Base-by-base conservation (phyloP, 2,888 invertebrate species). In the Thymelicus sylvestris region DNA sequence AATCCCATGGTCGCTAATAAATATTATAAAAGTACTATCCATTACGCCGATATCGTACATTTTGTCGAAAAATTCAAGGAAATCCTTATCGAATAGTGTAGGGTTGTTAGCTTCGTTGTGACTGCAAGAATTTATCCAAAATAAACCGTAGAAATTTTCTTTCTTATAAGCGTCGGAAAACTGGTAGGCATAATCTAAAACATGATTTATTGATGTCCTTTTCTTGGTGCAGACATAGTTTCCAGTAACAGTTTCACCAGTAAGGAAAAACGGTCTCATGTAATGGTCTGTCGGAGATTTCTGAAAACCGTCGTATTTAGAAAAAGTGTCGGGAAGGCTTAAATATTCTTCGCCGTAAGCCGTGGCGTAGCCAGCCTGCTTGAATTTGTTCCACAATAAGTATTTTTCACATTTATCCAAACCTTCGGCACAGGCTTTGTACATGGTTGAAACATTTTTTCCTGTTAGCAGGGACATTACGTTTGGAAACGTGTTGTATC, bases 401-500 rank as follows among this genome's bases (percentile, higher is more conserved):
- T 96, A 94, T 79, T 97, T 96, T 61, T 95, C 92, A 78, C 97
- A 97, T 31, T 96, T 83, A 24, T 94, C 91, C 79, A 94, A 92
- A 6, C 91, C 77, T 31, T 79, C 78, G 12, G 80, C 83, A 65
- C 90, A 94, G 0, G 95, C 94, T 31, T 90, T 88, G 79, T 95
- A 95, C 15, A 89, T 81, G 2, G 83, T 77, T 57, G 94, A 89
- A 13, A 95, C 89, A 13, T 89, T 95, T 74, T 94, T 93, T 0
- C 98, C 98, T 0, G 96, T 96, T 31, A 97, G 88, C 60, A 98
- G 89, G 0, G 98, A 96, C 94, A 97, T 96, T 60, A 98, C 86
- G 86, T 98, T 98, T 0, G 98, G 98, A 85, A 96, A 98, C 0
- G 98, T 98, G 81, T 98, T 98, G 82, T 97, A 97, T 6, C 96